A percentile compares a stretch with the other conserved stretches of the same genome.
Evolutionary conservation across 2,797 vertebrate genomes (phyloP).

Genomic region (Myotis pilosus): DNA sequence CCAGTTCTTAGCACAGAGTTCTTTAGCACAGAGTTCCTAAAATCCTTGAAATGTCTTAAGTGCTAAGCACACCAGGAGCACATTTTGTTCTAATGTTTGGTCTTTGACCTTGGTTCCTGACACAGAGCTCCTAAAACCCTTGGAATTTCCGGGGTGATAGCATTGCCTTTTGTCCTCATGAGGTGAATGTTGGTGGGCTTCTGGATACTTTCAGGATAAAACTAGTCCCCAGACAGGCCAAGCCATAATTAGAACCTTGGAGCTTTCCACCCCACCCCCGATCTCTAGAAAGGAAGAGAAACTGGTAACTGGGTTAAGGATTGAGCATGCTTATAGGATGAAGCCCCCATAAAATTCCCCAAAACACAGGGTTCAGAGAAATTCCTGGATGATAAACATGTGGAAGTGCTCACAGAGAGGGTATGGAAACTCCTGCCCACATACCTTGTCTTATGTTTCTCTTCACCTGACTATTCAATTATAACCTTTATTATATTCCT

Average conservation of each 20-base stretch:
- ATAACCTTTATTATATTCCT: not conserved
- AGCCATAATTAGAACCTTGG: not conserved
- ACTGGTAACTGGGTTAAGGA: not conserved
- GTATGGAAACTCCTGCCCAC: not conserved
- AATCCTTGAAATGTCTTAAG: not conserved
- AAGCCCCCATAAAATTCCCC: not conserved
- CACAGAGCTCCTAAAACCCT: not conserved
- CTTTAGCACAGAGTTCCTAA: not conserved
- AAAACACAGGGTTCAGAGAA: not conserved
- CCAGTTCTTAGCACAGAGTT: not conserved
- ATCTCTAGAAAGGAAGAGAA: not conserved
- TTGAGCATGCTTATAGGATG: not conserved
- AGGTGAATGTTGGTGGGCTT: not conserved
- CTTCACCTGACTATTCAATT: not conserved
- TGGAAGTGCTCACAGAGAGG: not conserved
- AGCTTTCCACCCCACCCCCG: too few relatives aligned
- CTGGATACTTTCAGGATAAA: not conserved
- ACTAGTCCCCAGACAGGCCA: not conserved
- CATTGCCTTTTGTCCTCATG: not conserved
- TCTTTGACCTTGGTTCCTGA: not conserved
- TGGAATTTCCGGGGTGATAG: not conserved
- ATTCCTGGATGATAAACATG: not conserved
- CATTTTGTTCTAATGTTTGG: not conserved
- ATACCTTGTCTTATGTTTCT: not conserved
- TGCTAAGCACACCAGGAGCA: not conserved